Conservation (phyloP, 2,888 invertebrate genomes). For the Encarsia formosa region DNA sequence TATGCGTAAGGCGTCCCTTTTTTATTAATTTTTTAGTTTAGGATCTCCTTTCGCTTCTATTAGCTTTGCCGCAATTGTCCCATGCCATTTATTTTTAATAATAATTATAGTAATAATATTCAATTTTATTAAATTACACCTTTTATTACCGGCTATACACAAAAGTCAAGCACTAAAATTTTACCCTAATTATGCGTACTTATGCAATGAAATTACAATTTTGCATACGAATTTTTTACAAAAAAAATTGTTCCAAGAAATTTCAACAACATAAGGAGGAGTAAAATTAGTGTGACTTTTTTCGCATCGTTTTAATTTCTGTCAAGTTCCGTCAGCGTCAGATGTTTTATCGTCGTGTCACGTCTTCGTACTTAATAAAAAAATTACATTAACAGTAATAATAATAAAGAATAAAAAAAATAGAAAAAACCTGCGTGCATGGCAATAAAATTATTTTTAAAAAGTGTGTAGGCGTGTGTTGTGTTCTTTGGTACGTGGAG, state of each 20-base stretch:
- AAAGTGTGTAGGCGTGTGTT: conserved; percentile 17
- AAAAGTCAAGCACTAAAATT: not conserved
- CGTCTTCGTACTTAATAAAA: conserved; percentile 6
- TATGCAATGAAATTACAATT: not conserved
- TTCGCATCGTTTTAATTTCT: too few relatives aligned
- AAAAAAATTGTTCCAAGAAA: not conserved
- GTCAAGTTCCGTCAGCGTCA: too few relatives aligned
- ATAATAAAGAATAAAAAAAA: conserved; percentile 3
- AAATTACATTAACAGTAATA: conserved; percentile 7
- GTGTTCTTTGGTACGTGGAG: conserved; percentile 44
- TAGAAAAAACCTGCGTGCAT: conserved; percentile 6
- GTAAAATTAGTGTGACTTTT: too few relatives aligned
- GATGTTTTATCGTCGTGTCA: too few relatives aligned
- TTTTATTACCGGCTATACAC: not conserved
- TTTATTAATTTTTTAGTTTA: conserved; percentile 5
- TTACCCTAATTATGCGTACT: not conserved
- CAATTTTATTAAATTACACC: conserved; percentile 10
- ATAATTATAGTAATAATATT: conserved; percentile 1
- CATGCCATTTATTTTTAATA: conserved; percentile 15
- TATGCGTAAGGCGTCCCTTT: conserved; percentile 17
- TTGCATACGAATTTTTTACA: not conserved
- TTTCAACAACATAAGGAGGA: too few relatives aligned
- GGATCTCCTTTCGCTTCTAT: conserved; percentile 17
- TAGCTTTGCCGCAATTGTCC: conserved; percentile 26
- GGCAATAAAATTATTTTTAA: too few relatives aligned